Conservation (phyloP, 2,888 invertebrate genomes). For the Molorchus minor region DNA sequence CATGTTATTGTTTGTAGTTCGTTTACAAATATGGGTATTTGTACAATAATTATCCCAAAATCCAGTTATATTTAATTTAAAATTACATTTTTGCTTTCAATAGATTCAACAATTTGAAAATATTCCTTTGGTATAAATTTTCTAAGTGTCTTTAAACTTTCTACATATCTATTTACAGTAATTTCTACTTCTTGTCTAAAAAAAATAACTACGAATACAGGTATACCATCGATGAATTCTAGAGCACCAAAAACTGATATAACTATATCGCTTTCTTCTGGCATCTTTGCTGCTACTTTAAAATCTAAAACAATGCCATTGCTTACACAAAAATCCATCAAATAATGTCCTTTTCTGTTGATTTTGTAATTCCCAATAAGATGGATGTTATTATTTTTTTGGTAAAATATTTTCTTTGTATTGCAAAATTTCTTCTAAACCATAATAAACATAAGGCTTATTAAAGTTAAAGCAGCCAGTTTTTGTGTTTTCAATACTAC, state of each 20-base stretch:
- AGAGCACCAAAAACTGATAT: constrained; percentile 31
- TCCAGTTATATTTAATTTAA: neutral
- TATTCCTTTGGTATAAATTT: constrained; percentile 26
- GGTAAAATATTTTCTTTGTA: constrained; percentile 16
- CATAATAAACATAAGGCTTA: constrained; percentile 29
- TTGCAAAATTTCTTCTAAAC: constrained; percentile 24
- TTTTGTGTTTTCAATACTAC: constrained; percentile 13
- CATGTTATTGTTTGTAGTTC: neutral
- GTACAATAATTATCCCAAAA: neutral
- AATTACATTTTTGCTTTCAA: neutral
- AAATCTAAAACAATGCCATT: constrained; percentile 24
- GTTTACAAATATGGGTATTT: neutral
- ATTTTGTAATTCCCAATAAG: constrained; percentile 23
- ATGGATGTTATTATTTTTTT: constrained; percentile 27
- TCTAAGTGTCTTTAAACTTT: constrained; percentile 22
- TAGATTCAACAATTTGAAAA: neutral
- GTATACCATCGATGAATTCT: constrained; percentile 6
- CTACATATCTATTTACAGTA: constrained; percentile 22
- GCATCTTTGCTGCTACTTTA: constrained; percentile 12
- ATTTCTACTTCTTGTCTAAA: constrained; percentile 25
- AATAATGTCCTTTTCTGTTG: constrained; percentile 12
- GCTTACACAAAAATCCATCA: neutral
- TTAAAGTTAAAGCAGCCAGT: constrained; percentile 10
- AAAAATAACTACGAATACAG: constrained; percentile 26
- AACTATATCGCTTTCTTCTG: constrained; percentile 13